A percentile compares a stretch with the other conserved stretches of the same genome.
Evolutionary conservation across 1,140 invertebrate genomes (phyloP).

Genomic region (Papilio helenus): DNA sequence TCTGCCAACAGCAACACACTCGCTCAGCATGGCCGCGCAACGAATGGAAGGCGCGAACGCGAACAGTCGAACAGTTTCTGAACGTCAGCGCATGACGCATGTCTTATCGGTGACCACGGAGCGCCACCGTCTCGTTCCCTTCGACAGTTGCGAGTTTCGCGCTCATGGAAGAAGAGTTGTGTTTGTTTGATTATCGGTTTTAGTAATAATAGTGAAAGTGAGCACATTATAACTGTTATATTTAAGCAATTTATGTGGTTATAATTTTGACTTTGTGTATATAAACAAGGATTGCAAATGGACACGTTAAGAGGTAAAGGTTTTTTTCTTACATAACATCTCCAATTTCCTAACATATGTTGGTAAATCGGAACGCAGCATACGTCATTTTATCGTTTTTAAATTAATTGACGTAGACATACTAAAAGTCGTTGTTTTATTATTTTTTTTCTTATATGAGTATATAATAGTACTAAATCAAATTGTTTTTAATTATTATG

Average conservation of each 20-base stretch:
- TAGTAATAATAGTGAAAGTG: slow-evolving; percentile 66
- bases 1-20: slow-evolving; percentile 37
- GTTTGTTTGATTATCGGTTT: slow-evolving; percentile 55
- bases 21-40: slow-evolving; percentile 6
- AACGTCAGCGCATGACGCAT: slow-evolving; percentile 54
- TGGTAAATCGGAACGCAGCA: slow-evolving; percentile 57
- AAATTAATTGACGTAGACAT: slow-evolving; percentile 45
- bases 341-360: slow-evolving; percentile 59
- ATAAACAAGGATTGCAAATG: slow-evolving; percentile 57
- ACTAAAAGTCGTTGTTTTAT: slow-evolving; percentile 12
- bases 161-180: slow-evolving; percentile 68
- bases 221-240: slow-evolving; percentile 57
- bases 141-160: slow-evolving; percentile 73
- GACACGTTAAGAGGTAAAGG: slow-evolving; percentile 64
- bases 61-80: slow-evolving; percentile 52
- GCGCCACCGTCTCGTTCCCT: slow-evolving; percentile 53
- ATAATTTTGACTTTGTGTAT: slow-evolving; percentile 49
- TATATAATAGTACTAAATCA: neutral
- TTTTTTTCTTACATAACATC: slow-evolving; percentile 64
- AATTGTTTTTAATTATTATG: neutral
- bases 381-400: slow-evolving; percentile 54
- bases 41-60: slow-evolving; percentile 39
- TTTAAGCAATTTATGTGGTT: slow-evolving; percentile 54
- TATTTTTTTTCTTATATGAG: neutral
- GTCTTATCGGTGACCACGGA: slow-evolving; percentile 48